Percentiles rank a stretch among this genome's conserved stretches.
Evolutionary conservation across 2,113 vertebrate species (phyloP).

Genomic region (Orientallactaga bullata): DNA sequence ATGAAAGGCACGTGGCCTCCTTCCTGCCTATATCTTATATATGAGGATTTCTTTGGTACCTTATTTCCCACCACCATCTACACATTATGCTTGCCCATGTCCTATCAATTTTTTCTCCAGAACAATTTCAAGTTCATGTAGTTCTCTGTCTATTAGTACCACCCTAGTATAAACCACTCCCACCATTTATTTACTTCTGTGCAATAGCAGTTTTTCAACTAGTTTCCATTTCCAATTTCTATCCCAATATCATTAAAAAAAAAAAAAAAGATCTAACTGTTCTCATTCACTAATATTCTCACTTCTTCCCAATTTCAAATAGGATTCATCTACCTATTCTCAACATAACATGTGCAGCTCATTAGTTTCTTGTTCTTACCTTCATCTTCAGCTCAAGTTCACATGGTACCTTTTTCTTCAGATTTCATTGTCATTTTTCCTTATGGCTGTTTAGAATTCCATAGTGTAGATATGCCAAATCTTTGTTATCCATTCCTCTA

Average conservation of each 20-base stretch:
- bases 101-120: not conserved
- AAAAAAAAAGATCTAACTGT: not conserved
- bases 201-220: not conserved
- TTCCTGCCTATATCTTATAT: not conserved
- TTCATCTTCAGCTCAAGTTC: not conserved
- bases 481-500: no score
- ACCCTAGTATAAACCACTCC: not conserved
- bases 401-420: fast-evolving
- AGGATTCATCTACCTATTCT: not conserved
- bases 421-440: no score
- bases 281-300: not conserved
- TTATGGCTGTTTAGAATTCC: no score
- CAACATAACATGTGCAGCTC: not conserved
- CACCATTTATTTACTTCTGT: not conserved
- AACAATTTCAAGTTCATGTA: fast-evolving
- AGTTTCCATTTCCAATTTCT: not conserved
- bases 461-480: no score
- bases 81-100: not conserved
- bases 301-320: not conserved
- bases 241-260: not conserved
- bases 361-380: not conserved
- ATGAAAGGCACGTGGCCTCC: not conserved
- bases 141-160: fast-evolving
- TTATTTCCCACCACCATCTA: not conserved
- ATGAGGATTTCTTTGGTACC: not conserved